Evolutionary conservation across 2,797 vertebrate species (phyloP).

Genomic region (Astyanax mexicanus): DNA sequence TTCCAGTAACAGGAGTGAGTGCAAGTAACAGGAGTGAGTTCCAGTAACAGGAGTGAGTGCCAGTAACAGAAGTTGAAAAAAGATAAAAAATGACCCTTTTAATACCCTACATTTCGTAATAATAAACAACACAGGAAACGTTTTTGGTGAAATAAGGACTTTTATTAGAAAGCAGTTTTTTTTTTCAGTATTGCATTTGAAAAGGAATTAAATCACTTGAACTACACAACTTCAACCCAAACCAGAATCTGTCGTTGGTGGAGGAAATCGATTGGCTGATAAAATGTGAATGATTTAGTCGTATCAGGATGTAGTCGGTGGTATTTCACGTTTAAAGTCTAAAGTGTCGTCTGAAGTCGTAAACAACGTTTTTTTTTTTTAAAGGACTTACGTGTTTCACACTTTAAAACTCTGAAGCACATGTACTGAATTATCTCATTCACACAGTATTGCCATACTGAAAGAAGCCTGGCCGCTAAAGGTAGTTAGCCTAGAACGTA

Average conservation of each 20-base stretch:
- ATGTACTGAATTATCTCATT: conserved; percentile 59
- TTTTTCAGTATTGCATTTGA: conserved; percentile 80
- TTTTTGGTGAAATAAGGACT: conserved; percentile 76
- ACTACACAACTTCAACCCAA: conserved; percentile 68
- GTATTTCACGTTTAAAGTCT: conserved; percentile 77
- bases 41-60: no score
- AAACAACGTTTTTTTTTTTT: conserved; percentile 40
- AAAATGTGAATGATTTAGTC: conserved; percentile 70
- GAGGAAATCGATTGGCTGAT: conserved; percentile 67
- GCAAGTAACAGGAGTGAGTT: no score
- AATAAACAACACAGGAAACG: no score
- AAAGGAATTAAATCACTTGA: conserved; percentile 74
- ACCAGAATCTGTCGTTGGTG: conserved; percentile 64
- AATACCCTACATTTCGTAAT: no score
- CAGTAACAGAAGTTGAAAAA: no score
- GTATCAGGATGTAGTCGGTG: conserved; percentile 76
- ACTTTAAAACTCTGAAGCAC: conserved; percentile 70
- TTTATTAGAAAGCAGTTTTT: conserved; percentile 85
- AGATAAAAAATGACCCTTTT: no score
- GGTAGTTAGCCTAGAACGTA: neutral
- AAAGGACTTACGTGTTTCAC: conserved; percentile 54
- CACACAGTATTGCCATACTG: conserved; percentile 61
- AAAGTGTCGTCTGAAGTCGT: conserved; percentile 67
- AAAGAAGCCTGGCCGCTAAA: conserved; percentile 22
- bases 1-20: no score